Evolutionary conservation across 2,113 vertebrate genomes (phyloP), one percentile per base, ranked within the genome.

Genomic region (Athene noctua): DNA sequence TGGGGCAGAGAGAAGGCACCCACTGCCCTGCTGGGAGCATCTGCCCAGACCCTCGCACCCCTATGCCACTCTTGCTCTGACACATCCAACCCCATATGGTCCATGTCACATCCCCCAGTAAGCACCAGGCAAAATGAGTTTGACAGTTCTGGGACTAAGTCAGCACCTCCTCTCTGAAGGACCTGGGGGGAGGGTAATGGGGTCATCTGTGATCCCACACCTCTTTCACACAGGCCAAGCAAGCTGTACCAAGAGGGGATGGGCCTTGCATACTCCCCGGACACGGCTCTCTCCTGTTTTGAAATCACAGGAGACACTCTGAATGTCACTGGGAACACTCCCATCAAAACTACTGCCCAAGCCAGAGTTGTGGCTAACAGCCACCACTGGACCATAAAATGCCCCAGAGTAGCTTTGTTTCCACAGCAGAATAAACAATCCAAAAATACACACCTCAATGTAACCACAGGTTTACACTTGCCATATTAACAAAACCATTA

Each of bases 171-270:
- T 46, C 54, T 58, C 40, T 21, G 42, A 52, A 84, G 38, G 55
- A n/a, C 18, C 10, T 4, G 3, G 4, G 8, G 15, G 21, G 25
- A 71, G 36, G 61, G 2, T 68, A 29, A 47, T 0, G 0, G 29
- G 34, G 7, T 20, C 5, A 3, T 26, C 80, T 55, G 1, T 36
- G 67, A 36, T 46, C 42, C 66, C 10, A 2, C 21, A 63, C 11
- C 29, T 30, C 62, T 27, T 67, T 74, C 44, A 44, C 5, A 3
- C 2, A 1, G 63, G 26, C 17, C 55, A 40, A 26, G 20, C 15
- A 29, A 83, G 17, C 30, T 0, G 0, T 82, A 42, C 17, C 38
- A 51, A 27, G 34, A 22, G 25, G 13, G 18, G 6, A 65, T 1
- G 1, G 34, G 27, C 30, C 71, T 30, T 54, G 13, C 36, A 21